Conservation (phyloP, 1,140 invertebrate genomes). For the Cepaea nemoralis region DNA sequence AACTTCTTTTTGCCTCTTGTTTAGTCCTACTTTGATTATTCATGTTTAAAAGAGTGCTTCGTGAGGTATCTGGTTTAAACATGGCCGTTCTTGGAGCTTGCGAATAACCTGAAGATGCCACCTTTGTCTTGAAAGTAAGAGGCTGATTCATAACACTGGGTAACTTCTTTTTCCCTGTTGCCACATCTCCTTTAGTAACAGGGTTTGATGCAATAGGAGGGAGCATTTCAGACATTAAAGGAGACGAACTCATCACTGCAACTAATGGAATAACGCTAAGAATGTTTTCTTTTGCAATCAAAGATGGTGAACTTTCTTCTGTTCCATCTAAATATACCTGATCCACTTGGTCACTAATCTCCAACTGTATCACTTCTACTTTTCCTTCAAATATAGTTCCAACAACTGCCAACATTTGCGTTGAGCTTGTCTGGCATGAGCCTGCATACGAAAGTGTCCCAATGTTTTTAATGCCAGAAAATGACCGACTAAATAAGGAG, state of each 20-base stretch:
- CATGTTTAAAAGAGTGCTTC: slow-evolving; percentile 16
- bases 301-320: neutral
- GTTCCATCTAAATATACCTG: neutral
- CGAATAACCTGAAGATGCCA: slow-evolving; percentile 71
- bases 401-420: slow-evolving; percentile 57
- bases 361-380: slow-evolving; percentile 59
- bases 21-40: slow-evolving; percentile 30
- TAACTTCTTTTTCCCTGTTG: slow-evolving; percentile 45
- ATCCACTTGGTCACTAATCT: slow-evolving; percentile 33
- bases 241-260: slow-evolving; percentile 56
- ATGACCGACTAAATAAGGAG: slow-evolving; percentile 45
- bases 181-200: slow-evolving; percentile 37
- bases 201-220: slow-evolving; percentile 51
- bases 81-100: slow-evolving; percentile 59
- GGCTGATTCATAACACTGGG: slow-evolving; percentile 57
- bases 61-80: slow-evolving; percentile 60
- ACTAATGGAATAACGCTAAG: slow-evolving; percentile 41
- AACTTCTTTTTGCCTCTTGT: slow-evolving; percentile 10
- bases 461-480: slow-evolving; percentile 38
- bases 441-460: slow-evolving; percentile 52
- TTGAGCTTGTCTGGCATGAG: slow-evolving; percentile 44
- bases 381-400: slow-evolving; percentile 64
- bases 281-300: neutral
- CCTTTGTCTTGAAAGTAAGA: slow-evolving; percentile 65
- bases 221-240: slow-evolving; percentile 59